phyloP scores from a whole-genome alignment of 2,113 vertebrate species.

The Psettodes erumei region DNA sequence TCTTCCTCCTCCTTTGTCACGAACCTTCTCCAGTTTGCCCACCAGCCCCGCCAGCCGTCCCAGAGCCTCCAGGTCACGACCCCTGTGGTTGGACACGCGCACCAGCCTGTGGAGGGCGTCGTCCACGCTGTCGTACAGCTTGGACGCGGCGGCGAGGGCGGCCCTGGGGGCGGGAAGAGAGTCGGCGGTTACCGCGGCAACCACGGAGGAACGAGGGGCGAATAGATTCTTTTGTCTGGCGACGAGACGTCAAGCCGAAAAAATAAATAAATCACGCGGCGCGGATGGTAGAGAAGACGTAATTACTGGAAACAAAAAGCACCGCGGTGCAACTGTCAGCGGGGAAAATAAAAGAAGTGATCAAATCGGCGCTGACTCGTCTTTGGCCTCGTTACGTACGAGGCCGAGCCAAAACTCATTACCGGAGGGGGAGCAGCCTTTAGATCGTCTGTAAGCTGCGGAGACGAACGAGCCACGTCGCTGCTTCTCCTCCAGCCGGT shows the following conservation, averaged over 20 bases:
- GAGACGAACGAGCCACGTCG: slow-evolving; percentile 38
- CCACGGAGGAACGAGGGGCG: neutral
- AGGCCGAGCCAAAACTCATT: slow-evolving; percentile 46
- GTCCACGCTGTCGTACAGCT: slow-evolving; percentile 87
- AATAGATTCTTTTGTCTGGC: neutral
- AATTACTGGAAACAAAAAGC: slow-evolving; percentile 7
- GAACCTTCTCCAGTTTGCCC: slow-evolving; percentile 84
- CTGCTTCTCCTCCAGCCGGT: slow-evolving; percentile 22
- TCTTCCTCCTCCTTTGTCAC: slow-evolving; percentile 78
- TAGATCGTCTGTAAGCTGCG: slow-evolving; percentile 42
- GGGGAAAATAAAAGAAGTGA: neutral
- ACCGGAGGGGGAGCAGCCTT: slow-evolving; percentile 24
- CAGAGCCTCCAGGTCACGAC: slow-evolving; percentile 84
- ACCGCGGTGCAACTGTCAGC: neutral
- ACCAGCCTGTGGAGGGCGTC: slow-evolving; percentile 91
- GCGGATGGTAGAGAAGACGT: neutral
- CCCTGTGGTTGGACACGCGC: slow-evolving; percentile 87
- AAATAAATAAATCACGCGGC: neutral
- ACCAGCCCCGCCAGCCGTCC: slow-evolving; percentile 74
- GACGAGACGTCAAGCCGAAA: neutral
- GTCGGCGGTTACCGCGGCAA: neutral
- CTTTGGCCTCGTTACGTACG: slow-evolving; percentile 26
- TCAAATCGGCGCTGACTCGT: slow-evolving; percentile 1
- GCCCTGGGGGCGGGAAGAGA: slow-evolving; percentile 84
- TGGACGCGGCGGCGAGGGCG: slow-evolving; percentile 78